Conservation (phyloP, 2,797 vertebrate species). For the Pygocentrus nattereri region DNA sequence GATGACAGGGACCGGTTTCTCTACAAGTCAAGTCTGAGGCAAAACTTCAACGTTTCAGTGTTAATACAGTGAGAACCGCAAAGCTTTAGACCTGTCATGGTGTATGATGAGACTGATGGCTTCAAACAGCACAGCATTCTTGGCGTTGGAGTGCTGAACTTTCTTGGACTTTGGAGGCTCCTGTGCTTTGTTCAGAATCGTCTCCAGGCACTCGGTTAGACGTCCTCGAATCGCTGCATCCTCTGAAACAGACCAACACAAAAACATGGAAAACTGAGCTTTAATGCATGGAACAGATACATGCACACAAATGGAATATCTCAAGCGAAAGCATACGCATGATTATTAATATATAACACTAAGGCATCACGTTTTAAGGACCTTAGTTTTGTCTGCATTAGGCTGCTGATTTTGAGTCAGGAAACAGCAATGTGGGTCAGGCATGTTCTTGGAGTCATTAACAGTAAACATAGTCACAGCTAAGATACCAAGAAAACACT, state of each 20-base stretch:
- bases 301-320: not conserved
- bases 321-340: too few species aligned
- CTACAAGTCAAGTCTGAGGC: too few species aligned
- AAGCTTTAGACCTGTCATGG: slow-evolving; percentile 88
- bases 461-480: too few species aligned
- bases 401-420: too few species aligned
- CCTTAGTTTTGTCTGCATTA: too few species aligned
- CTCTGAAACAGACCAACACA: slow-evolving; percentile 71
- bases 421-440: too few species aligned
- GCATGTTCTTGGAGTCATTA: too few species aligned
- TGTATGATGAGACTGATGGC: slow-evolving; percentile 97
- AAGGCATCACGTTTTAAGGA: too few species aligned
- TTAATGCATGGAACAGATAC: not conserved
- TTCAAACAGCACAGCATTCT: slow-evolving; percentile 96
- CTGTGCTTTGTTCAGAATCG: slow-evolving; percentile 96
- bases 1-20: too few species aligned
- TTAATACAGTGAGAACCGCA: not conserved
- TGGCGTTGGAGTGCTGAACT: slow-evolving; percentile 97
- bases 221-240: slow-evolving; percentile 94
- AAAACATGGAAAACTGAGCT: not conserved
- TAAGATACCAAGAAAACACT: too few species aligned
- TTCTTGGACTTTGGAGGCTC: slow-evolving; percentile 98
- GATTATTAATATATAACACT: too few species aligned
- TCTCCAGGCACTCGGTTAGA: slow-evolving; percentile 95
- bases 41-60: not conserved